Evolutionary conservation across 1,140 invertebrate species (phyloP).

Genomic region (Drosophila ogumai): DNA sequence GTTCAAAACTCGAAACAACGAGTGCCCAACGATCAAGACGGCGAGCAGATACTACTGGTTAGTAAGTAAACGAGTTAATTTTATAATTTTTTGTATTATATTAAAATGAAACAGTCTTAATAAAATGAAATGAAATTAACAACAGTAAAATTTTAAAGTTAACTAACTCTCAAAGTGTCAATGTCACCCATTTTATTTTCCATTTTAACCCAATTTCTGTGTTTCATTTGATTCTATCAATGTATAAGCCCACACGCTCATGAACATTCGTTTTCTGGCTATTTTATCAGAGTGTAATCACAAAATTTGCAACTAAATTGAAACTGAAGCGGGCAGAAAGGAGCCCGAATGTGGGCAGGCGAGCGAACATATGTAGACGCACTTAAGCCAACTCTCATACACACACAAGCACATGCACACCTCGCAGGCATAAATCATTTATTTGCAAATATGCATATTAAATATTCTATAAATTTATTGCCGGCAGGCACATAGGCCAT

Average conservation of each 20-base stretch:
- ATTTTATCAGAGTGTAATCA: constrained; percentile 18
- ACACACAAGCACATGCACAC: constrained; percentile 7
- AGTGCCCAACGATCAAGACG: background rate
- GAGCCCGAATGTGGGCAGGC: constrained; percentile 17
- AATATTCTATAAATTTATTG: constrained; percentile 78
- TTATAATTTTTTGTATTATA: too few relatives aligned
- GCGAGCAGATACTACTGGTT: background rate
- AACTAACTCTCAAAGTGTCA: background rate
- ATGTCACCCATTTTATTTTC: background rate
- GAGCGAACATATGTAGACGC: constrained; percentile 58
- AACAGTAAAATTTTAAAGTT: too few relatives aligned
- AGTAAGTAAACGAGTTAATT: too few relatives aligned
- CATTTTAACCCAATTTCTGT: too few relatives aligned
- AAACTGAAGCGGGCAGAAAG: constrained; percentile 33
- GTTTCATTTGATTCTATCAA: background rate
- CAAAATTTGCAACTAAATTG: constrained; percentile 50
- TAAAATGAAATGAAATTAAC: too few relatives aligned
- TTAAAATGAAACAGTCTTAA: too few relatives aligned
- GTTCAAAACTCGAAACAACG: too few relatives aligned
- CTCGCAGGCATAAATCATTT: constrained; percentile 68
- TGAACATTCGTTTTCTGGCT: background rate
- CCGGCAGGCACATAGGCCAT: constrained; percentile 55
- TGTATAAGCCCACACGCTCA: too few relatives aligned
- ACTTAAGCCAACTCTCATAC: constrained; percentile 46
- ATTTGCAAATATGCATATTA: constrained; percentile 77